These are phyloP conservation scores for Dicaeum eximium DNA, from an alignment of 2,113 vertebrate genomes.

Conservation along the genomic window DNA sequence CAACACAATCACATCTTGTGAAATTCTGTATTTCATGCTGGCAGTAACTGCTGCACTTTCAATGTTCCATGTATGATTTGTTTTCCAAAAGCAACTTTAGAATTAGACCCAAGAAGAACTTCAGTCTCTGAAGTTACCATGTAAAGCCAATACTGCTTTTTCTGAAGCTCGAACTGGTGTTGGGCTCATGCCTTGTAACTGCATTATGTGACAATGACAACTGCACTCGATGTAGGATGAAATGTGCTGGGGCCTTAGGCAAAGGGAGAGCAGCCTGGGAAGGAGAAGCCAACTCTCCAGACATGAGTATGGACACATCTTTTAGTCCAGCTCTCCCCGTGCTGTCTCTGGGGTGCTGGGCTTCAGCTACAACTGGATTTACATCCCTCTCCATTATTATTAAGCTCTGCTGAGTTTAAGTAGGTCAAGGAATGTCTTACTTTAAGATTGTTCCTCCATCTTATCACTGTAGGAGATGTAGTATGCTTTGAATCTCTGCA, in stretches of 20 bases:
- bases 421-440: constrained; percentile 37
- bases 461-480: background rate
- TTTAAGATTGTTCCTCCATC: background rate
- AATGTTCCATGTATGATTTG: background rate
- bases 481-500: constrained; percentile 15
- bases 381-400: background rate
- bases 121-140: background rate
- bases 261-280: background rate
- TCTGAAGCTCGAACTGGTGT: background rate
- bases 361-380: background rate
- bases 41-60: constrained; percentile 10
- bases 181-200: background rate
- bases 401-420: background rate
- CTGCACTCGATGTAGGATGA: background rate
- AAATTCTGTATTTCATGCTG: constrained; percentile 42
- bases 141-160: background rate
- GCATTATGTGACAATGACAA: background rate
- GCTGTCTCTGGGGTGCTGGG: background rate
- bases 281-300: background rate
- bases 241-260: background rate
- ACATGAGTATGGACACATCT: background rate
- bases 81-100: background rate
- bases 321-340: background rate
- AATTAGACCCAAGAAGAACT: background rate
- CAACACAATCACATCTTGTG: constrained; percentile 30